Conservation (phyloP, 2,797 vertebrate species). For the Fistularia commersonii region DNA sequence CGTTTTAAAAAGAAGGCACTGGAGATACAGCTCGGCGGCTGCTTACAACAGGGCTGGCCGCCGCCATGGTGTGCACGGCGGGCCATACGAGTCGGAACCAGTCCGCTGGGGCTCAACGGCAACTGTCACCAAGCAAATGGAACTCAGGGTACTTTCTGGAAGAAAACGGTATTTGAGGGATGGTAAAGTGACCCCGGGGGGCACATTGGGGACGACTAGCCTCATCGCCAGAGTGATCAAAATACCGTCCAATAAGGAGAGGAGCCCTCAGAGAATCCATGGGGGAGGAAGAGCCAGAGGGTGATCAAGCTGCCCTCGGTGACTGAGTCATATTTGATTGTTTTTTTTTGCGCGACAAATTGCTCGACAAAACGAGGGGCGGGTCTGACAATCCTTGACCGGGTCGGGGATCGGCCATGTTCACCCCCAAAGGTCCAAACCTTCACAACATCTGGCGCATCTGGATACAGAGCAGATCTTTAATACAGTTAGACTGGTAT, state of each 20-base stretch:
- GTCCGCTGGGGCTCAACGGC: constrained; percentile 43
- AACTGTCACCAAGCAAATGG: constrained; percentile 55
- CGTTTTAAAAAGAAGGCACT: constrained; percentile 70
- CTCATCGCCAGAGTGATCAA: constrained; percentile 69
- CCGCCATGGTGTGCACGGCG: not conserved
- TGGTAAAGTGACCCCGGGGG: constrained; percentile 65
- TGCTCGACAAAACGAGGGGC: constrained; percentile 34
- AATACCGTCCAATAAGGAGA: constrained; percentile 69
- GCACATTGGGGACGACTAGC: constrained; percentile 70
- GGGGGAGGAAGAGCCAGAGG: constrained; percentile 30
- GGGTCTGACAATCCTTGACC: constrained; percentile 44
- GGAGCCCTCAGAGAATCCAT: constrained; percentile 45
- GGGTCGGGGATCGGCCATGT: no score
- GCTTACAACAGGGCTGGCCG: no score
- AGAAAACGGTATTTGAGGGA: constrained; percentile 59
- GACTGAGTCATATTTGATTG: constrained; percentile 33
- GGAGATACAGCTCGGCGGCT: no score
- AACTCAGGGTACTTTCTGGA: constrained; percentile 38
- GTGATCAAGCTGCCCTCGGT: no score
- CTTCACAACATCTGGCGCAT: no score
- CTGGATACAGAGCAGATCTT: no score
- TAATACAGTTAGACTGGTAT: no score
- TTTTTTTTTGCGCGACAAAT: constrained; percentile 53
- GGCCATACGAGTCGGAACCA: constrained; percentile 29
- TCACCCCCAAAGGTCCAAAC: no score